Conservation (phyloP, 2,797 vertebrate species). For the Brotogeris chrysoptera region DNA sequence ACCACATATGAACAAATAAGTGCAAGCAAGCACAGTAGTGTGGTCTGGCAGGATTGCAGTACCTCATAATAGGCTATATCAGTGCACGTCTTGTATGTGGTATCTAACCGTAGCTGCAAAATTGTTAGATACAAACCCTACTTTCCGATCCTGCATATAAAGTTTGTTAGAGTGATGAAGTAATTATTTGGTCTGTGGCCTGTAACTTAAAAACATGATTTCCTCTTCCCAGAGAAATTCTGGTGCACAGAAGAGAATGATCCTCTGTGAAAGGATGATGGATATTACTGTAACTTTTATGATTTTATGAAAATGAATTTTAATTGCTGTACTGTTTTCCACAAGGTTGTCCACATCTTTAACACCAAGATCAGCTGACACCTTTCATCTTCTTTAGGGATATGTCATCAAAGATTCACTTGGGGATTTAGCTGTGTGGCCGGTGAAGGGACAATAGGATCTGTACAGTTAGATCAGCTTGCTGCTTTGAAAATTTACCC, state of each 20-base stretch:
- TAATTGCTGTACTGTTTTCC: neutral
- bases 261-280: neutral
- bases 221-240: neutral
- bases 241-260: neutral
- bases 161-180: neutral
- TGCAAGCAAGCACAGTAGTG: fast-evolving
- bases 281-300: neutral
- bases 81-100: neutral
- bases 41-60: neutral
- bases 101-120: neutral
- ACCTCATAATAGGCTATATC: neutral
- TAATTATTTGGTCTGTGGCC: neutral
- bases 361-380: neutral
- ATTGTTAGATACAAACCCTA: neutral
- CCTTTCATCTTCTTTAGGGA: neutral
- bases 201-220: neutral
- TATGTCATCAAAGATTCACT: neutral
- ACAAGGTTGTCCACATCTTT: neutral
- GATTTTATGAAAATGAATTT: neutral
- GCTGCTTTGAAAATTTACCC: slow-evolving; percentile 5
- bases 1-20: neutral
- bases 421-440: neutral
- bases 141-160: neutral
- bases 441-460: neutral
- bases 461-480: neutral